These are phyloP conservation scores for Graptemys geographica DNA, from an alignment of 2,797 vertebrate species.

Conservation along the genomic window DNA sequence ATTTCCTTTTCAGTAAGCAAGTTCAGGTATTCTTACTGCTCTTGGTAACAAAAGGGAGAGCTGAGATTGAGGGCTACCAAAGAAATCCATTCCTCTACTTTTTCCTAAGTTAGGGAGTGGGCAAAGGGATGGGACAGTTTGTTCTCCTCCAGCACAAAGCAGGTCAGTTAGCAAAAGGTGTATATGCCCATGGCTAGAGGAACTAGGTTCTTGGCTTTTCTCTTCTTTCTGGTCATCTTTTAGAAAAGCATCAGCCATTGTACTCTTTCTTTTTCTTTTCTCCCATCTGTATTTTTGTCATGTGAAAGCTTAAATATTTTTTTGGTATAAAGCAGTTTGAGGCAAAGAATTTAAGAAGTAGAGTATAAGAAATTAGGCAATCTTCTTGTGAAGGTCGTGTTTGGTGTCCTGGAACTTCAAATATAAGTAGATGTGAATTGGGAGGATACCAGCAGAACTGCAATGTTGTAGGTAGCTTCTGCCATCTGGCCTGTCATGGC, in stretches of 20 bases:
- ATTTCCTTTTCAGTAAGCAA: neutral
- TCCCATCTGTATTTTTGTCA: neutral
- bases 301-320: neutral
- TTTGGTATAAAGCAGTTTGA: neutral
- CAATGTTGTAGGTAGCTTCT: neutral
- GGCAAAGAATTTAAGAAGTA: neutral
- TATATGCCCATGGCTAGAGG: accelerated
- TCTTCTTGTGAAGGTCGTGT: neutral
- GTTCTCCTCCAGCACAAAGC: neutral
- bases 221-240: neutral
- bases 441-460: neutral
- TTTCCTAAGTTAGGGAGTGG: neutral
- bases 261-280: neutral
- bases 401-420: neutral
- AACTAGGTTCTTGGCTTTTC: neutral
- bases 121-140: neutral
- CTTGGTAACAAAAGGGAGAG: neutral
- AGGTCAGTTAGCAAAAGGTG: neutral
- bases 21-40: neutral
- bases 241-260: neutral
- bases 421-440: neutral
- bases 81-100: neutral
- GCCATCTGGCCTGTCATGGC: neutral
- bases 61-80: neutral
- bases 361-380: neutral